These are phyloP conservation scores for Plagodis pulveraria DNA, from an alignment of 2,888 invertebrate species.

Conservation along the genomic window DNA sequence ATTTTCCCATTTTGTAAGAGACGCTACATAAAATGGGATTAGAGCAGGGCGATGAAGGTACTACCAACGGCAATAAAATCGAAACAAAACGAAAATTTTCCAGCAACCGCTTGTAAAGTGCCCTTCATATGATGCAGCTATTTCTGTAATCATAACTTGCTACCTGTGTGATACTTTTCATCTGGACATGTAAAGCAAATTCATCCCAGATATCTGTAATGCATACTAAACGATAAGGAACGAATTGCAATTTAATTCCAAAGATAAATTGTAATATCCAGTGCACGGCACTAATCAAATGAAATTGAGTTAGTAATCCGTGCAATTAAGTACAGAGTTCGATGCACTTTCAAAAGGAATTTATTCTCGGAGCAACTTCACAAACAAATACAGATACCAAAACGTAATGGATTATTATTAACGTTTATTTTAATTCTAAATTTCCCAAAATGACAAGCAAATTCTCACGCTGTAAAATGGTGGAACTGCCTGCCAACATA, in stretches of 20 bases:
- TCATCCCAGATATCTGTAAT: no score
- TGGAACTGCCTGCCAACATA: not conserved
- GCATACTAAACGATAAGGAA: not conserved
- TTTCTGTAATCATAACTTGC: no score
- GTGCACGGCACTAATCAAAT: conserved; percentile 4
- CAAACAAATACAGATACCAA: conserved; percentile 15
- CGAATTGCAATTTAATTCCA: not conserved
- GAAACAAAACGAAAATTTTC: no score
- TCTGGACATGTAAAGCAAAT: no score
- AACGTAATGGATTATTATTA: conserved; percentile 1
- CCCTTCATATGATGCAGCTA: no score
- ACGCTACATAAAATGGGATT: no score
- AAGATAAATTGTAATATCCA: not conserved
- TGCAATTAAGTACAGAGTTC: conserved; percentile 17
- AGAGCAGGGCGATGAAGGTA: no score
- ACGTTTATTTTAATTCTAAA: conserved; percentile 6
- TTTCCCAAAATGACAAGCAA: conserved; percentile 10
- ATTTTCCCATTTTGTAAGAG: no score
- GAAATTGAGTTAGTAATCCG: conserved; percentile 7
- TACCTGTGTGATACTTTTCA: no score
- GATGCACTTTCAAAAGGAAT: conserved; percentile 22
- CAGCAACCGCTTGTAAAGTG: no score
- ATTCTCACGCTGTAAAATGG: conserved; percentile 17
- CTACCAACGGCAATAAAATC: no score
- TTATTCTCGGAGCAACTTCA: conserved; percentile 23